These are phyloP conservation scores for Oryzias melastigma DNA, from an alignment of 2,113 vertebrate genomes.

Conservation along the genomic window DNA sequence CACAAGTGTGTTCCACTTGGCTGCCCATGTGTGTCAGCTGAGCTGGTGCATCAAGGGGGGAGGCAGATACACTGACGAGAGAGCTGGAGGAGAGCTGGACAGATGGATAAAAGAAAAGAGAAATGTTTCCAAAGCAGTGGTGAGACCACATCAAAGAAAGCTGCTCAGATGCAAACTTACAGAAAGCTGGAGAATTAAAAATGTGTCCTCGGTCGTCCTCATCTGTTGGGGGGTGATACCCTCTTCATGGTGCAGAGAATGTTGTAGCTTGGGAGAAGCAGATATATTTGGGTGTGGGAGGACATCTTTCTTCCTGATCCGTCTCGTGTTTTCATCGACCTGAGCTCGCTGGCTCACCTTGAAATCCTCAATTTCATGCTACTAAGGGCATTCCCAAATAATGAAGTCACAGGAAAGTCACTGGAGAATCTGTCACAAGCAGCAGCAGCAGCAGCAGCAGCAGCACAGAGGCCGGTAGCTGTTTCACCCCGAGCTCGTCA, in stretches of 20 bases:
- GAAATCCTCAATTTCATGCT: constrained; percentile 8
- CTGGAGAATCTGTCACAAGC: no score
- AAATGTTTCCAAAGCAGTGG: constrained; percentile 59
- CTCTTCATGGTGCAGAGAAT: constrained; percentile 54
- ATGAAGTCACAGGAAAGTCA: no score
- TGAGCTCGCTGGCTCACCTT: constrained; percentile 16
- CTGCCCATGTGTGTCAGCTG: constrained; percentile 63
- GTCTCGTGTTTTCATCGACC: constrained; percentile 14
- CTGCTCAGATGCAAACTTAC: constrained; percentile 43
- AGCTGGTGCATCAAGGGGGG: constrained; percentile 59
- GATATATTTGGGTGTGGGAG: constrained; percentile 38
- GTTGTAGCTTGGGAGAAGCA: constrained; percentile 48
- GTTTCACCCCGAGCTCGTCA: no score
- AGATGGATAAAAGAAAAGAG: constrained; percentile 47
- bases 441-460: no score
- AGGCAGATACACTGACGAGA: constrained; percentile 43
- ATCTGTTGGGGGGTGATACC: constrained; percentile 62
- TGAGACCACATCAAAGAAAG: constrained; percentile 56
- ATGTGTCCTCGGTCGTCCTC: constrained; percentile 61
- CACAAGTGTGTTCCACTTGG: constrained; percentile 65
- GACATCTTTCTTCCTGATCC: constrained; percentile 4
- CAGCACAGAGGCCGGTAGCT: no score
- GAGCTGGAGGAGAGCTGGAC: constrained; percentile 30
- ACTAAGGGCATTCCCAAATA: background rate
- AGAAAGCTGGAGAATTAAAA: constrained; percentile 34